These are phyloP conservation scores for Lytechinus variegatus DNA, from an alignment of 35 echinoderm and acorn worm genomes.

Conservation along the genomic window DNA sequence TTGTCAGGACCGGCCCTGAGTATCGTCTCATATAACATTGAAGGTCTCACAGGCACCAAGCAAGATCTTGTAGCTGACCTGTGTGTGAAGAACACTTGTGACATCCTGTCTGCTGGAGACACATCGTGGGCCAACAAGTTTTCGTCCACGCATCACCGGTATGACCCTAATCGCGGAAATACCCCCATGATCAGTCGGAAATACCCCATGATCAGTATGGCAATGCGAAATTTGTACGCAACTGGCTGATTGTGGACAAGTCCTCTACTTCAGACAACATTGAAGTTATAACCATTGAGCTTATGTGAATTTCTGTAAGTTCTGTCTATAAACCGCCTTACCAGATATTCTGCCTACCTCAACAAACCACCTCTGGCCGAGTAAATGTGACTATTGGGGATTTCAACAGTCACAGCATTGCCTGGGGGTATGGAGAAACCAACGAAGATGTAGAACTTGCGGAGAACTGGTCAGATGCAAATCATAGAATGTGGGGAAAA, in stretches of 20 bases:
- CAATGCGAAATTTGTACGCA: slow-evolving; percentile 26
- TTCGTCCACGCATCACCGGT: slow-evolving; percentile 22
- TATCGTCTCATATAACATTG: slow-evolving; percentile 44
- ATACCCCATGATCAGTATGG: slow-evolving; percentile 54
- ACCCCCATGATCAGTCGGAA: slow-evolving; percentile 53
- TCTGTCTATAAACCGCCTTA: slow-evolving; percentile 34
- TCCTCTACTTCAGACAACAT: slow-evolving; percentile 7
- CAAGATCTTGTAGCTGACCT: slow-evolving; percentile 41
- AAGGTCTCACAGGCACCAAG: slow-evolving; percentile 44
- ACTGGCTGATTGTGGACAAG: slow-evolving; percentile 28
- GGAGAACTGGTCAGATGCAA: not conserved
- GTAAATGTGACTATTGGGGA: slow-evolving; percentile 53
- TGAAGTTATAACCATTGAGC: slow-evolving; percentile 31
- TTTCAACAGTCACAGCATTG: slow-evolving; percentile 44
- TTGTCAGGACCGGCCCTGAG: slow-evolving; percentile 53
- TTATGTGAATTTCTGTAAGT: slow-evolving; percentile 28
- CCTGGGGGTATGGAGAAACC: not conserved
- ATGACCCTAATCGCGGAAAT: slow-evolving; percentile 21
- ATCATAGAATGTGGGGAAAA: no score
- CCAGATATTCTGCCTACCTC: not conserved
- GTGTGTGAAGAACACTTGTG: slow-evolving; percentile 39
- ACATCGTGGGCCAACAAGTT: not conserved
- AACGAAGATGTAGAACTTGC: not conserved
- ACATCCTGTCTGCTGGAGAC: slow-evolving; percentile 41
- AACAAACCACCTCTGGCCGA: not conserved